Evolutionary conservation across 1,140 invertebrate species (phyloP).

Genomic region (Harlomillsia oculata): DNA sequence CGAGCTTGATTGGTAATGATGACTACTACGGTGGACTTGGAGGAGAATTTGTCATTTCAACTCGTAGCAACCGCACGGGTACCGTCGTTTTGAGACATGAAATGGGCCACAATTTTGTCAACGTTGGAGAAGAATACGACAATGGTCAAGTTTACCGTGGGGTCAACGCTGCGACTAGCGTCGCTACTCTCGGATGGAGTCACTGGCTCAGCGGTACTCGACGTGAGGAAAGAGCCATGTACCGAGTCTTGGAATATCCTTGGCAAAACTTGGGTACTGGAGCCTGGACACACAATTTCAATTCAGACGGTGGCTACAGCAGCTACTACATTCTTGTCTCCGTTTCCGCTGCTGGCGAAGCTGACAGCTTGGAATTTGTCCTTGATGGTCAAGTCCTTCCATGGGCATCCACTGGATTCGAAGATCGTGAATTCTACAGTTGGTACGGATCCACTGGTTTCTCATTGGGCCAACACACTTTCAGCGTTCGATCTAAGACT

Average conservation of each 20-base stretch:
- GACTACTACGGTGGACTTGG: slow-evolving; percentile 27
- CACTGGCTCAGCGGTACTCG: slow-evolving; percentile 6
- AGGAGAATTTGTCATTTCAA: slow-evolving; percentile 34
- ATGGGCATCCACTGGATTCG: slow-evolving; percentile 15
- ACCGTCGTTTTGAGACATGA: slow-evolving; percentile 29
- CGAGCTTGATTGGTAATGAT: slow-evolving; percentile 22
- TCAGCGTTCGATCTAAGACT: slow-evolving; percentile 17
- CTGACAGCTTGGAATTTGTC: slow-evolving; percentile 16
- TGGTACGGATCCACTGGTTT: slow-evolving; percentile 22
- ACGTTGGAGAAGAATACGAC: slow-evolving; percentile 26
- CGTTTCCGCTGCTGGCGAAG: slow-evolving; percentile 20
- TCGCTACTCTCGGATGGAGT: slow-evolving; percentile 4
- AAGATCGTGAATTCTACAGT: slow-evolving; percentile 26
- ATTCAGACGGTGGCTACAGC: slow-evolving; percentile 1
- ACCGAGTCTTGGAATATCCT: slow-evolving; percentile 17
- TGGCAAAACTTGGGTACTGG: slow-evolving; percentile 12
- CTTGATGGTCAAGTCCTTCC: slow-evolving; percentile 17
- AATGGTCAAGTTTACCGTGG: slow-evolving; percentile 15
- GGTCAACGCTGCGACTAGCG: slow-evolving; percentile 13
- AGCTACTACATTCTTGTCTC: slow-evolving; percentile 12
- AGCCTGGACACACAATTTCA: slow-evolving; percentile 7
- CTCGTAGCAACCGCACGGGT: slow-evolving; percentile 22
- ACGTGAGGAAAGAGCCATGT: slow-evolving; percentile 8
- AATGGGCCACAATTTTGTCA: slow-evolving; percentile 28
- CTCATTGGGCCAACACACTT: slow-evolving; percentile 8